phyloP scores from a whole-genome alignment of 2,113 vertebrate genomes.

The Noturus placidus region DNA sequence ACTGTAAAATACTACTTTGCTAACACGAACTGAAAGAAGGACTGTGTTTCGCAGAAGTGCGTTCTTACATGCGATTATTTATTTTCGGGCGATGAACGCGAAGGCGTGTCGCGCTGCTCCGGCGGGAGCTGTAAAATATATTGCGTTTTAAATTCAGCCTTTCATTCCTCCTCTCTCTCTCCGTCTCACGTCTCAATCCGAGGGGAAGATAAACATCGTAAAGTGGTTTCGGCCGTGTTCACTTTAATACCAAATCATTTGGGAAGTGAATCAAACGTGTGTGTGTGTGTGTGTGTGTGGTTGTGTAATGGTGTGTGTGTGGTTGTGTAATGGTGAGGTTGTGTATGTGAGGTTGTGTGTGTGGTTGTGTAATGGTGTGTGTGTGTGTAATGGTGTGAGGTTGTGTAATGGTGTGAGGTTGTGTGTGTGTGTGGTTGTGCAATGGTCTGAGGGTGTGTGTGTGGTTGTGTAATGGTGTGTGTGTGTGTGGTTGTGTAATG shows the following conservation, averaged over 20 bases:
- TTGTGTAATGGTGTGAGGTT: neutral
- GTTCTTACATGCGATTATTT: conserved; percentile 72
- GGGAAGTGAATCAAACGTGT: conserved; percentile 63
- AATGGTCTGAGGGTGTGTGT: neutral
- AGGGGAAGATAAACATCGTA: conserved; percentile 70
- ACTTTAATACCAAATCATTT: conserved; percentile 69
- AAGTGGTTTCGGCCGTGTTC: conserved; percentile 66
- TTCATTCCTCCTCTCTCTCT: conserved; percentile 62
- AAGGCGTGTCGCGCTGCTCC: conserved; percentile 74
- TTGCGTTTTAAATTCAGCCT: conserved; percentile 65
- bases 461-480: neutral
- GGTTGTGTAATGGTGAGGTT: neutral
- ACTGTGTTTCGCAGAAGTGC: conserved; percentile 61
- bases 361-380: neutral
- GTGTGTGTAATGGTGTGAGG: neutral
- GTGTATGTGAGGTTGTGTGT: neutral
- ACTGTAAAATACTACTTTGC: conserved; percentile 68
- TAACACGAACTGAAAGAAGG: conserved; percentile 67
- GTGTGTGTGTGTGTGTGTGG: conserved; percentile 37
- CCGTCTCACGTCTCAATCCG: conserved; percentile 53
- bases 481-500: neutral
- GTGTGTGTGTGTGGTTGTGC: neutral
- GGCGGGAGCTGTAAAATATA: conserved; percentile 67
- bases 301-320: neutral
- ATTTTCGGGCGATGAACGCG: conserved; percentile 65